A percentile compares a stretch with the other conserved stretches of the same genome.
Evolutionary conservation across 2,888 invertebrate species (phyloP).

Genomic region (Trimorus sp.): DNA sequence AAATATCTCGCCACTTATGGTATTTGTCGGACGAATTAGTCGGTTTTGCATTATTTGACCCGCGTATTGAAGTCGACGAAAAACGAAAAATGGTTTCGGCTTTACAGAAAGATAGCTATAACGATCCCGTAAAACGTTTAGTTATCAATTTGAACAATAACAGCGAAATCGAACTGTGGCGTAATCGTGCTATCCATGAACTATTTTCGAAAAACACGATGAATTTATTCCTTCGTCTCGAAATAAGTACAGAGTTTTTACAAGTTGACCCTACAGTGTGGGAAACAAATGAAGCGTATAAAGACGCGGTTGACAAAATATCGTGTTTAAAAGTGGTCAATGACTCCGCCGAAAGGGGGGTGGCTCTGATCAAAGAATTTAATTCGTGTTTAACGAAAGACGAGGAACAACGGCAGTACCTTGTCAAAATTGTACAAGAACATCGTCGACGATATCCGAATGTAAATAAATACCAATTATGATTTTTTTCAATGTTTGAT

Average conservation of each 20-base stretch:
- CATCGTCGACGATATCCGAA: neutral
- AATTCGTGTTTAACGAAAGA: neutral
- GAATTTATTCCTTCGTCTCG: neutral
- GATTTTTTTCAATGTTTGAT: too few relatives aligned
- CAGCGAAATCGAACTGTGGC: neutral
- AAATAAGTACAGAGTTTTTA: neutral
- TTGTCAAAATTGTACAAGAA: neutral
- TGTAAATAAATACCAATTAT: too few relatives aligned
- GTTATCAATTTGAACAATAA: neutral
- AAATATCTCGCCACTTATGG: too few relatives aligned
- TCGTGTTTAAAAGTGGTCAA: neutral
- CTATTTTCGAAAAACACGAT: neutral
- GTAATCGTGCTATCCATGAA: neutral
- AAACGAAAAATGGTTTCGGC: neutral
- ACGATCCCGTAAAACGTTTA: neutral
- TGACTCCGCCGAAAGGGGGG: slow-evolving; percentile 3
- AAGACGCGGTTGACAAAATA: neutral
- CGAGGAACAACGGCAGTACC: neutral
- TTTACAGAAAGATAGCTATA: neutral
- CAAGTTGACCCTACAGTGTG: neutral
- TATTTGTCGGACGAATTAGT: neutral
- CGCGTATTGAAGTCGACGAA: neutral
- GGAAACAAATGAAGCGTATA: neutral
- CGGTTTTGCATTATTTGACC: neutral
- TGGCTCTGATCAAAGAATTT: slow-evolving; percentile 1